These are phyloP conservation scores for Trachurus trachurus DNA, from an alignment of 2,797 vertebrate genomes.

Conservation along the genomic window DNA sequence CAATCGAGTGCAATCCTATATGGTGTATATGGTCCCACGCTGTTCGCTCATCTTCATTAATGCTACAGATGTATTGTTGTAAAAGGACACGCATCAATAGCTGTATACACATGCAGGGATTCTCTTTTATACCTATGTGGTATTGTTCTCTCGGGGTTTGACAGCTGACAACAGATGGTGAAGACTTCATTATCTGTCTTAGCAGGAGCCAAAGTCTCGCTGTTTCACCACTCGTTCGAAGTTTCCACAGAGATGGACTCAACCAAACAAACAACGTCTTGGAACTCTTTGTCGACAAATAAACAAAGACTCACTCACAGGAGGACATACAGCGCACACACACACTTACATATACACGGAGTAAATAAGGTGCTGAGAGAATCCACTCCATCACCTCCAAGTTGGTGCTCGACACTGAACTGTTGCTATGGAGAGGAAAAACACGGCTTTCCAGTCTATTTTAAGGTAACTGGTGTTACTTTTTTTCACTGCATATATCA, in stretches of 20 bases:
- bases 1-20: conserved; percentile 29
- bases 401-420: conserved; percentile 60
- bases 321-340: conserved; percentile 27
- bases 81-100: conserved; percentile 9
- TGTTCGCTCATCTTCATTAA: not conserved
- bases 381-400: conserved; percentile 67
- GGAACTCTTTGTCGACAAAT: conserved; percentile 50
- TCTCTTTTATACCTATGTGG: conserved; percentile 15
- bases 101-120: not conserved
- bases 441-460: conserved; percentile 74
- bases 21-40: conserved; percentile 8
- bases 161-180: conserved; percentile 44
- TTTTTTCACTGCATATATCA: conserved; percentile 51
- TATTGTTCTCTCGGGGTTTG: conserved; percentile 25
- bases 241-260: conserved; percentile 60
- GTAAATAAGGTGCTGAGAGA: conserved; percentile 64
- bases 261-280: conserved; percentile 59
- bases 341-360: conserved; percentile 15
- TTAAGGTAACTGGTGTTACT: conserved; percentile 65
- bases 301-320: conserved; percentile 53
- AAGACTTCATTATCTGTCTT: conserved; percentile 58
- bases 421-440: conserved; percentile 82
- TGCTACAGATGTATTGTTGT: conserved; percentile 1
- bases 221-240: conserved; percentile 22
- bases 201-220: conserved; percentile 40